phyloP scores from a whole-genome alignment of 2,113 vertebrate genomes.

The Polypterus bichir region DNA sequence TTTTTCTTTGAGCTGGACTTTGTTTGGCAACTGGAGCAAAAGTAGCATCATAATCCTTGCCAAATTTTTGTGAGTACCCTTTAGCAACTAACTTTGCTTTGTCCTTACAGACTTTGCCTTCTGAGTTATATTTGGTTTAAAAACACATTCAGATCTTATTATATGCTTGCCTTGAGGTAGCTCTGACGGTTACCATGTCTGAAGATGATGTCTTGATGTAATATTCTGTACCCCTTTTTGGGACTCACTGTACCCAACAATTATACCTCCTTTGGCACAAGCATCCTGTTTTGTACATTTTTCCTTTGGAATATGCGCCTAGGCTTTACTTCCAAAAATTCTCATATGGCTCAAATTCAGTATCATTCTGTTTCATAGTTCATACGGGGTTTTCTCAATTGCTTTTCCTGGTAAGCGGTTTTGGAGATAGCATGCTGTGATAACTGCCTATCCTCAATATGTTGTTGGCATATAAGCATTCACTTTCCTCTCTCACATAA shows the following conservation, averaged over 20 bases:
- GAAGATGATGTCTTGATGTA: background rate
- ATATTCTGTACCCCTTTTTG: background rate
- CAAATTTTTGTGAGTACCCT: background rate
- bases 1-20: background rate
- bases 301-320: too few species aligned
- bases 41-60: too few species aligned
- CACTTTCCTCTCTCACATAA: too few species aligned
- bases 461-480: too few species aligned
- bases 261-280: constrained; percentile 5
- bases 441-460: too few species aligned
- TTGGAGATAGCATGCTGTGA: too few species aligned
- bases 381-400: constrained; percentile 1
- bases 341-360: background rate
- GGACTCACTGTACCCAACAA: background rate
- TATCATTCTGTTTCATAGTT: background rate
- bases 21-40: too few species aligned
- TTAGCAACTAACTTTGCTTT: background rate
- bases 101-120: background rate
- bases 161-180: too few species aligned
- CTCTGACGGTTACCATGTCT: background rate
- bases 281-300: constrained; percentile 1
- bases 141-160: background rate
- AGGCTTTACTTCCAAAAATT: background rate
- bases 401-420: too few species aligned
- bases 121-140: background rate